A percentile compares a stretch with the other conserved stretches of the same genome.
phyloP scores from a whole-genome alignment of 2,797 vertebrate genomes.

The Melanotaenia parkinsoni region DNA sequence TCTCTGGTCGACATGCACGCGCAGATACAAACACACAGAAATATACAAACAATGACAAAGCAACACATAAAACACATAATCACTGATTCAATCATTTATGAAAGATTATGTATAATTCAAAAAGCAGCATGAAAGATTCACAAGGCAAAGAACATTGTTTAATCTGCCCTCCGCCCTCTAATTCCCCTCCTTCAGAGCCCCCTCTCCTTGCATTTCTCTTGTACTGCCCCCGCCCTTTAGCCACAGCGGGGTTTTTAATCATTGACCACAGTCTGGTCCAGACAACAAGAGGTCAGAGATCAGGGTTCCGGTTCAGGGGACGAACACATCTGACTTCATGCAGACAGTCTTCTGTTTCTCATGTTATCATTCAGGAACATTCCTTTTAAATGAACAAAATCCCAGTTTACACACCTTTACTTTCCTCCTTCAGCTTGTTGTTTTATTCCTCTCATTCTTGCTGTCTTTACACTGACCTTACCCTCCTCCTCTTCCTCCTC shows the following conservation, averaged over 20 bases:
- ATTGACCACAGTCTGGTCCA: conserved; percentile 55
- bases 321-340: conserved; percentile 11
- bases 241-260: conserved; percentile 60
- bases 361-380: conserved; percentile 16
- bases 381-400: conserved; percentile 21
- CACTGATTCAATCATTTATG: conserved; percentile 77
- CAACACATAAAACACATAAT: conserved; percentile 54
- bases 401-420: not conserved
- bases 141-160: conserved; percentile 72
- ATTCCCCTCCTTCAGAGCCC: conserved; percentile 43
- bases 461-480: conserved; percentile 30
- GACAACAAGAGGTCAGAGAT: conserved; percentile 58
- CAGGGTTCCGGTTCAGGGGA: conserved; percentile 35
- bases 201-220: not conserved
- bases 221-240: conserved; percentile 18
- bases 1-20: conserved; percentile 26
- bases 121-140: conserved; percentile 76
- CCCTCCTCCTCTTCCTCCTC: conserved; percentile 19
- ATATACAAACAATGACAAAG: conserved; percentile 68
- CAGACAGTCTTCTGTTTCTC: conserved; percentile 10
- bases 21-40: conserved; percentile 31
- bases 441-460: conserved; percentile 3
- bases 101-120: conserved; percentile 78
- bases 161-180: conserved; percentile 60
- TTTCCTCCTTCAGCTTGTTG: not conserved